Base-by-base conservation (phyloP, 2,888 invertebrate species). In the Aporophyla nigra region DNA sequence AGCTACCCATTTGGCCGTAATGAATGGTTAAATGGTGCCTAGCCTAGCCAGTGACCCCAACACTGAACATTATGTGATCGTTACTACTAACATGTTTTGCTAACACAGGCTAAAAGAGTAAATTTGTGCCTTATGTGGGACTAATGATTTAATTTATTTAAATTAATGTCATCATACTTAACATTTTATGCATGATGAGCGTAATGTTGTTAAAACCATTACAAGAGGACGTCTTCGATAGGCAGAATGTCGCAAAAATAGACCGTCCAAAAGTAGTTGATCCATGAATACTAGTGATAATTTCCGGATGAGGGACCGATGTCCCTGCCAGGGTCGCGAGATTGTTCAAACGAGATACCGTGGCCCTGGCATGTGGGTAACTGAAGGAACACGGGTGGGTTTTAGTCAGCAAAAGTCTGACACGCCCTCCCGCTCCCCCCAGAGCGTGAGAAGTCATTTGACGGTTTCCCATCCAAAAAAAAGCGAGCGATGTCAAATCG, bases 21-120 rank as follows among this genome's bases (percentile, higher is more conserved):
- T 84, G 62, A 81, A 77, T 73, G 72, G 72, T 62, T 81, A 59
- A 84, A 84, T 81, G 67, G 53, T n/a, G 72, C 82, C 69, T 76
- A 70, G 62, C 68, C 56, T 58, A 67, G 70, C 72, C 70, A 76
- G 69, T 76, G 66, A 76, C 72, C 85, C 81, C 62, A n/a, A 63
- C 70, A 66, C 71, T 73, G 68, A 77, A 68, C 74, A 86, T 84
- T 62, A 83, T 71, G 77, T 54, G 77, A 77, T 80, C 77, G 40
- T 80, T 83, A 72, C 62, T 59, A 56, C 71, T 78, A 72, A 85
- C 74, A 76, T 71, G 78, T 81, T 76, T 76, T 78, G 74, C 76
- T 77, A 74, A 76, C 72, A 84, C 62, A n/a, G 27, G 66, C 49
- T 73, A 53, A 81, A 84, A 84, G 63, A 58, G 40, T 33, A 74